Percentiles rank a stretch among this genome's conserved stretches.
These are phyloP conservation scores for Agrochola litura DNA, from an alignment of 2,888 invertebrate genomes.

Conservation along the genomic window DNA sequence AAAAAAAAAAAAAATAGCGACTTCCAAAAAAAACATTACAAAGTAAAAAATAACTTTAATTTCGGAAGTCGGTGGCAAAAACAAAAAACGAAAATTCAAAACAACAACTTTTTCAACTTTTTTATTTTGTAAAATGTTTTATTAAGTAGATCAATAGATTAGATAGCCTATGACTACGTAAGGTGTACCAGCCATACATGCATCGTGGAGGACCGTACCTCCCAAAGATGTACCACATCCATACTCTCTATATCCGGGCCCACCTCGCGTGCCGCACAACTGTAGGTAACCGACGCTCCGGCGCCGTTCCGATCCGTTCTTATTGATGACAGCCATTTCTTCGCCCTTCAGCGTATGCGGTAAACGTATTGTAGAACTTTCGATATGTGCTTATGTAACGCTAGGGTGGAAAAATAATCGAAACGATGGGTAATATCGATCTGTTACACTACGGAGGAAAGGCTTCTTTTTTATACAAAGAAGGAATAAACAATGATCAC, in stretches of 20 bases:
- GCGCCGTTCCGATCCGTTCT: slow-evolving; percentile 52
- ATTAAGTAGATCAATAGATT: no score
- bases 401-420: slow-evolving; percentile 16
- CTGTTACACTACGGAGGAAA: background rate
- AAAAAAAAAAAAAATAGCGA: no score
- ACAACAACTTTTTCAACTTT: no score
- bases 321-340: slow-evolving; percentile 63
- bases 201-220: background rate
- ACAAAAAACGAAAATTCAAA: no score
- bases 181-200: no score
- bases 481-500: no score
- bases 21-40: no score
- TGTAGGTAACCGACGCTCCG: slow-evolving; percentile 47
- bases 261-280: slow-evolving; percentile 55
- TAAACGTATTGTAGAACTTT: slow-evolving; percentile 47
- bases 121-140: no score
- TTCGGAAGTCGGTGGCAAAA: no score
- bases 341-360: slow-evolving; percentile 57
- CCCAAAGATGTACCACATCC: slow-evolving; percentile 24
- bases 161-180: no score
- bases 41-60: no score
- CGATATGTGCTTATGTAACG: slow-evolving; percentile 46
- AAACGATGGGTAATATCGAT: slow-evolving; percentile 17
- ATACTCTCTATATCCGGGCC: slow-evolving; percentile 6
- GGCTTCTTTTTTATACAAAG: background rate